A percentile compares a stretch with the other conserved stretches of the same genome.
Evolutionary conservation across 1,140 invertebrate genomes (phyloP).

Genomic region (Platyura marginata): DNA sequence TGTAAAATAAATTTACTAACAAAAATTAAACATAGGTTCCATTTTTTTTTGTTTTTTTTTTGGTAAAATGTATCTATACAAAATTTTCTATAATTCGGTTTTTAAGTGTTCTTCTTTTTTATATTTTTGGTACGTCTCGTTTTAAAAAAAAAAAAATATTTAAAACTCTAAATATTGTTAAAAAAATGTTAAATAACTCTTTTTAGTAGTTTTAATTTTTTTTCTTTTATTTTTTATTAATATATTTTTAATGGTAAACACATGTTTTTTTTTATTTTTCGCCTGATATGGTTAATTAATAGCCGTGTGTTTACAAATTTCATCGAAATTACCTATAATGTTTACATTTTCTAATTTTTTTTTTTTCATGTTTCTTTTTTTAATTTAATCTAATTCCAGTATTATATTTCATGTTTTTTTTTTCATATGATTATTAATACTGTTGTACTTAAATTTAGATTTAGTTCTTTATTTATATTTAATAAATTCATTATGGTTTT

Average conservation of each 20-base stretch:
- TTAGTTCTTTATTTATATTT: background rate
- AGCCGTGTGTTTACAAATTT: slow-evolving; percentile 1
- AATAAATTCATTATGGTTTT: background rate
- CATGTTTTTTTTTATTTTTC: background rate
- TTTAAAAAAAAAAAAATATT: no score
- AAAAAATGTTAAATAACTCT: no score
- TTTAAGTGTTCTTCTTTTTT: background rate
- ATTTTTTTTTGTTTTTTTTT: background rate
- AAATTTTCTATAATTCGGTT: background rate
- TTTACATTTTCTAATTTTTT: background rate
- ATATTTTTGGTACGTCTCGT: no score
- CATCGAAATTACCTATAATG: slow-evolving; percentile 2
- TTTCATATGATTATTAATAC: background rate
- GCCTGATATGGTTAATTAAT: slow-evolving; percentile 1
- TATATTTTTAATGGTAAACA: no score
- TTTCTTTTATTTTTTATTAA: no score
- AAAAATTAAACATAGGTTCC: no score
- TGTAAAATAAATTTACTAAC: no score
- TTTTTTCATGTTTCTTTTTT: background rate
- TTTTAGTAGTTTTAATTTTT: no score
- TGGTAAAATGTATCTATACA: background rate
- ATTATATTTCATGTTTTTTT: background rate
- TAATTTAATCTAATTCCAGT: slow-evolving; percentile 1
- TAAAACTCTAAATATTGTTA: no score
- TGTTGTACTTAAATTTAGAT: slow-evolving; percentile 2